Conservation (phyloP, 2,113 vertebrate species). For the Otolemur garnettii region DNA sequence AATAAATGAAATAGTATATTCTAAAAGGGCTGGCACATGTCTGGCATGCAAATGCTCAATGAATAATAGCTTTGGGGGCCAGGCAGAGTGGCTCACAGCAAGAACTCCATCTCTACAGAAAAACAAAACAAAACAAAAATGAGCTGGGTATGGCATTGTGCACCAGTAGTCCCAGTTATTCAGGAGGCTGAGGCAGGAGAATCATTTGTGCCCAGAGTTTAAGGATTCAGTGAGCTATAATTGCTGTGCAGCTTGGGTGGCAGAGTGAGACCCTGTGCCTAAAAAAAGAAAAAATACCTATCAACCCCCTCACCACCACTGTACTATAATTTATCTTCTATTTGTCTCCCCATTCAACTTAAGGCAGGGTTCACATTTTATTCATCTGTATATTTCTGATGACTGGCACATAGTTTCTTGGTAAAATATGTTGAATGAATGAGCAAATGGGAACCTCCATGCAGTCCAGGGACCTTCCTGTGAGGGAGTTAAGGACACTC, state of each 20-base stretch:
- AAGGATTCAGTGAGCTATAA: no score
- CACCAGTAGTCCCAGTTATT: background rate
- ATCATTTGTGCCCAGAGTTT: no score
- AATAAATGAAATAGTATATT: background rate
- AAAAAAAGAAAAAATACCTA: background rate
- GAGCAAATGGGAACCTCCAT: background rate
- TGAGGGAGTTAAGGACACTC: background rate
- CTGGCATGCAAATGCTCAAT: background rate
- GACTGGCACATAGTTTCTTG: background rate
- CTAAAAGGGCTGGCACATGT: background rate
- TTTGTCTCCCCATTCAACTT: background rate
- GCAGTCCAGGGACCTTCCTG: background rate
- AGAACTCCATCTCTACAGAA: no score
- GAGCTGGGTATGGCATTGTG: no score
- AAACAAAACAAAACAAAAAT: no score
- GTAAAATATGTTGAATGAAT: background rate
- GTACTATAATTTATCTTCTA: background rate
- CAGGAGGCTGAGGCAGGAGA: background rate
- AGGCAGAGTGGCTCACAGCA: no score
- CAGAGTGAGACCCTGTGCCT: no score
- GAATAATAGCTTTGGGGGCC: background rate
- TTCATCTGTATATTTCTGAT: background rate
- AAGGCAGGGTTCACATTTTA: background rate
- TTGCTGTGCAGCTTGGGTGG: no score
- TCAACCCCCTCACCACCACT: background rate